Base-by-base conservation (phyloP, 2,113 vertebrate species). In the Pachycephala philippinensis region DNA sequence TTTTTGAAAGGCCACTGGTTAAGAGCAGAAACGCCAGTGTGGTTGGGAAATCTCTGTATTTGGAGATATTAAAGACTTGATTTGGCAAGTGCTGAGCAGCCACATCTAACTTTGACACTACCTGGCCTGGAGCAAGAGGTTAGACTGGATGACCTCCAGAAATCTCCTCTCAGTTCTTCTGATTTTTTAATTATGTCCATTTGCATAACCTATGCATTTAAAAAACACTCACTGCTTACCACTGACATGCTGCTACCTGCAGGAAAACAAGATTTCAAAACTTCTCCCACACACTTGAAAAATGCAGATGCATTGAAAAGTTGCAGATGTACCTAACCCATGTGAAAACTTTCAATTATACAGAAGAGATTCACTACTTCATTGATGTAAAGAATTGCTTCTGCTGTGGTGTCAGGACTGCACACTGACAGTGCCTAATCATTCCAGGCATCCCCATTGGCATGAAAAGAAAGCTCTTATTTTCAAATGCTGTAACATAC, bases 401-500 rank as follows among this genome's bases (percentile, higher is more conserved):
- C 65, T 78, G 40, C 65, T 87, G 11, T 68, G 33, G 57, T 94
- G 57, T 85, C 80, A 81, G 40, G 39, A 92, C 35, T 87, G n/a
- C 60, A 56, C 35, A 72, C n/a, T 68, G 64, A 83, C 64, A 89
- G 56, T 27, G 39, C 61, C 33, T 92, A 91, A 92, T 89, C 86
- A 96, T 92, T 91, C 53, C 84, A 92, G 42, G 35, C 60, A 40
- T 79, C 60, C 74, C 60, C 60, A 86, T 14, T 66, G 75, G 70
- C 68, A 93, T 37, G 33, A 85, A 93, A 85, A 96, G 64, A 89
- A 93, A 96, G 37, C 27, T 91, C 44, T 92, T 95, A 6, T 52
- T 69, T 96, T 93, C 44, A 91, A 93, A 84, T 76, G 71, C 83
- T 81, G 56, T 88, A 93, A 76, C 89, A 89, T 52, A 47, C 60